Evolutionary conservation across 2,113 vertebrate species (phyloP).

Genomic region (Illadopsis cleaveri): DNA sequence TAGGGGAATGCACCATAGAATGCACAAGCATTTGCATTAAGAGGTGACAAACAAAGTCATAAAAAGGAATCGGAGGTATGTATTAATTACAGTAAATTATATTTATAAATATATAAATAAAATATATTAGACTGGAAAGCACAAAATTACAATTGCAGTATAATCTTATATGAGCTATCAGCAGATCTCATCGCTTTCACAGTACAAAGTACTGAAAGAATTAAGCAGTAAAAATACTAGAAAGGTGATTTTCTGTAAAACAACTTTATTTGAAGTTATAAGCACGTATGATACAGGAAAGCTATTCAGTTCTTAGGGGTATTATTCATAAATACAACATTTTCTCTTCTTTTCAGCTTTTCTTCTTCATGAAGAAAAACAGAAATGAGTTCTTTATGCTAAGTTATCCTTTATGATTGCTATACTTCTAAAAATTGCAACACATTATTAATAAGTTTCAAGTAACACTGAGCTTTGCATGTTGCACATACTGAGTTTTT

Average conservation of each 20-base stretch:
- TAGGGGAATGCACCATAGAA: background rate
- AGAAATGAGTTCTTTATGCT: background rate
- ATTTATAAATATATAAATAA: background rate
- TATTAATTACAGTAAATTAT: background rate
- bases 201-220: background rate
- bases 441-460: background rate
- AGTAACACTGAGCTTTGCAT: background rate
- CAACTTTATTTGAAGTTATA: background rate
- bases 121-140: background rate
- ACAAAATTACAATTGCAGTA: background rate
- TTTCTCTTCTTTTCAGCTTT: background rate
- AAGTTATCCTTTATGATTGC: background rate
- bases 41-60: background rate
- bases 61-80: background rate
- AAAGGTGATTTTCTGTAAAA: background rate
- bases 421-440: background rate
- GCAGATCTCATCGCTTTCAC: background rate
- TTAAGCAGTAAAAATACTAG: background rate
- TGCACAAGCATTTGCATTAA: background rate
- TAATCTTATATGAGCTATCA: background rate
- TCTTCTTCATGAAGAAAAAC: background rate
- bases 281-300: background rate
- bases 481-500: background rate
- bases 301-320: background rate
- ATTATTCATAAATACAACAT: background rate